Evolutionary conservation across 2,888 invertebrate species (phyloP), one percentile per base, ranked within the genome.

Genomic region (Macrophya alboannulata): DNA sequence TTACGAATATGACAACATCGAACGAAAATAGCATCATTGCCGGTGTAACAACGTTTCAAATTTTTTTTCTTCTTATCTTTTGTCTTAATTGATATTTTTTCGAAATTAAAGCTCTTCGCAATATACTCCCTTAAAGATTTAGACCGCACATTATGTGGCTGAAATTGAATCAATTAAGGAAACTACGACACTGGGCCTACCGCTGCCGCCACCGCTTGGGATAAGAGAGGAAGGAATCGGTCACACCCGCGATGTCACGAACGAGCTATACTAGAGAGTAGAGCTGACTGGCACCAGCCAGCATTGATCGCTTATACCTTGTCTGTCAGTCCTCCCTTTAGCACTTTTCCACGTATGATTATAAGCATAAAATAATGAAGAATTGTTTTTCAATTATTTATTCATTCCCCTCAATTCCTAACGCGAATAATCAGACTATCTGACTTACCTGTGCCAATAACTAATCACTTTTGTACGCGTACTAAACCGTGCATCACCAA

Each of bases 1-100:
- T 88, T 55, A 71, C 88, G 86, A 68, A 5, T 87, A 88, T 90
- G 90, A 90, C 90, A 91, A 89, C 89, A 90, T 89, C 87, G 86
- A 84, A 51, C 87, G 72, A 86, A 88, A 89, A 89, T 88, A 89
- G 87, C 68, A 68, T 81, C 43, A 31, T 62, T 25, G 62, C 17
- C 77, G 55, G 55, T 79, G 76, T 59, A 79, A 79, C 79, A 25
- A 31, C 25, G 55, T 76, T 76, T 48, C 31, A 15, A 68, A 68
- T 9, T 40, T n/a, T 40, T 40, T 74, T 21, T 43, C n/a, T n/a
- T n/a, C n/a, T 10, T 12, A 25, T 10, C 25, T 68, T 15, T 2
- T 0, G 45, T 43, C 12, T 74, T 12, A 74, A 45, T 74, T 15
- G 25, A 62, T 62, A 62, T 8, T 72, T 72, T 40, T 15, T 43